Percentiles rank a stretch among this genome's conserved stretches.
These are phyloP conservation scores for Brachypalpus laphriformis DNA, from an alignment of 2,888 invertebrate genomes.

Conservation along the genomic window DNA sequence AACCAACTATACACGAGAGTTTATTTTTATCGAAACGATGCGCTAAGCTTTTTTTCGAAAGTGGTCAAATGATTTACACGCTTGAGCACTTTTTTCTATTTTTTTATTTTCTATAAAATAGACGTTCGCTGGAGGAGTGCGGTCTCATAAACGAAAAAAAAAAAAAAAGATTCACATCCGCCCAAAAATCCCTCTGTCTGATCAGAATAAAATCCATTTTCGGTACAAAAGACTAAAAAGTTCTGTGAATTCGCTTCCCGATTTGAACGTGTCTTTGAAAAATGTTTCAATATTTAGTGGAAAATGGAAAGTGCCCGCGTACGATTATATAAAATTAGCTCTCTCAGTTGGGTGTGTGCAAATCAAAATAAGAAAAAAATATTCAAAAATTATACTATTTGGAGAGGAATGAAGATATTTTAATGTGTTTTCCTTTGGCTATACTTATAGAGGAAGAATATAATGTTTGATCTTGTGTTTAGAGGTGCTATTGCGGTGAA, in stretches of 20 bases:
- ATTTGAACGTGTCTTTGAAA: slow-evolving; percentile 39
- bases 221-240: slow-evolving; percentile 13
- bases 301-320: slow-evolving; percentile 67
- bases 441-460: slow-evolving; percentile 28
- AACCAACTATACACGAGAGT: slow-evolving; percentile 49
- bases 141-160: slow-evolving; percentile 16
- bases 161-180: slow-evolving; percentile 1
- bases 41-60: slow-evolving; percentile 66
- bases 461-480: slow-evolving; percentile 67
- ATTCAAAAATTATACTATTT: slow-evolving; percentile 61
- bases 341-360: slow-evolving; percentile 66
- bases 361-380: slow-evolving; percentile 56
- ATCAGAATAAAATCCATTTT: slow-evolving; percentile 20
- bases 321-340: slow-evolving; percentile 73
- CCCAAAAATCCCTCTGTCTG: background rate
- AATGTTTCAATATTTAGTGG: slow-evolving; percentile 52
- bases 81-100: slow-evolving; percentile 48
- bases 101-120: slow-evolving; percentile 18
- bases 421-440: slow-evolving; percentile 51
- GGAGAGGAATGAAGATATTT: slow-evolving; percentile 71
- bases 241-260: slow-evolving; percentile 18
- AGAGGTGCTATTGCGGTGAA: slow-evolving; percentile 65
- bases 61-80: slow-evolving; percentile 70
- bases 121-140: slow-evolving; percentile 52
- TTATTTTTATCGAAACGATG: slow-evolving; percentile 71